Evolutionary conservation across 2,113 vertebrate genomes (phyloP), one percentile per base, ranked within the genome.

Genomic region (Tiliqua scincoides): DNA sequence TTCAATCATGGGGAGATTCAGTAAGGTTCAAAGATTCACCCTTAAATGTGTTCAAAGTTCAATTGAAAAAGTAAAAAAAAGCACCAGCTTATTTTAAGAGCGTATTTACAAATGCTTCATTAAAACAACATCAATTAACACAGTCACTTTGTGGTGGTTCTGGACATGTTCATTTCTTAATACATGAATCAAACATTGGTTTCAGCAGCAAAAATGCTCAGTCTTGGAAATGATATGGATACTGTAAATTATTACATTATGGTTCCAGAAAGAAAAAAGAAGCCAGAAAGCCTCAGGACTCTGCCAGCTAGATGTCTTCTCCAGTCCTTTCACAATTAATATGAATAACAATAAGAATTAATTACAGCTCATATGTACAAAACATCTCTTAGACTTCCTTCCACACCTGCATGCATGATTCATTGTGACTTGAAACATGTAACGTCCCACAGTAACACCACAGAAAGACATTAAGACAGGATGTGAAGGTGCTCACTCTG

Each of bases 331-430:
- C 35, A 25, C 40, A 83, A 82, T 83, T 78, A 83, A 87, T 77
- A 57, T 70, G 75, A 59, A 78, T 79, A 79, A 85, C 17, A 85
- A 85, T 70, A 85, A 62, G 63, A 87, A 77, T 83, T 83, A 75
- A 32, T 87, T 87, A 83, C 35, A 54, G 17, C 54, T 54, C 57
- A 77, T 40, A 21, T 78, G 52, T 78, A 83, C 73, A 87, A 82
- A 83, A 70, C 63, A 77, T 40, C 21, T 70, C 40, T 20, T 79
- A 82, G 54, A 37, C 63, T 82, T 77, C 65, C 63, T 83, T 76
- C 65, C 72, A 71, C 80, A 72, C 80, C 81, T 83, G 52, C 52
- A 8, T 52, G n/a, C 14, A 17, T 83, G 81, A 87, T 71, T 87
- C 86, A 83, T 70, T 32, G 48, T 77, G 79, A 83, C 52, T 62